These are phyloP conservation scores for Centropristis striata DNA, from an alignment of 2,113 vertebrate genomes.

Conservation along the genomic window DNA sequence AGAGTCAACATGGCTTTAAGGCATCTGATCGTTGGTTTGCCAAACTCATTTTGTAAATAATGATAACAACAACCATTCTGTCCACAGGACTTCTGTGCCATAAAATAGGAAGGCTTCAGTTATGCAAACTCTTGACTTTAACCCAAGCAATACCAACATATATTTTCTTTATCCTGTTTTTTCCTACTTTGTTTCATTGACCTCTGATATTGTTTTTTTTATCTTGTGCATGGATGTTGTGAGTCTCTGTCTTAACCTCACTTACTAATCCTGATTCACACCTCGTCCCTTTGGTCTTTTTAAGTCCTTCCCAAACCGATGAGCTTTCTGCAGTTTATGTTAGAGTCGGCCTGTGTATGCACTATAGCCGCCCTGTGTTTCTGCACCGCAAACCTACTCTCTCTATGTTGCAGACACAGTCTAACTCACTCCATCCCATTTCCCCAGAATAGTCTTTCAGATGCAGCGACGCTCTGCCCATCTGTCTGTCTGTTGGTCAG, in stretches of 20 bases:
- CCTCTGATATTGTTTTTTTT: conserved; percentile 12
- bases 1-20: conserved; percentile 97
- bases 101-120: conserved; percentile 94
- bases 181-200: conserved; percentile 22
- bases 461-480: conserved; percentile 38
- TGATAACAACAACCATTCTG: conserved; percentile 82
- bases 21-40: conserved; percentile 87
- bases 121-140: conserved; percentile 82
- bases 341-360: neutral
- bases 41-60: conserved; percentile 96
- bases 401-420: conserved; percentile 31
- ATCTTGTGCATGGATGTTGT: conserved; percentile 46
- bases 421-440: neutral
- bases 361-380: neutral
- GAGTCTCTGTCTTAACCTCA: conserved; percentile 29
- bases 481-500: conserved; percentile 59
- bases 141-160: conserved; percentile 86
- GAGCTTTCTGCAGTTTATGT: conserved; percentile 11
- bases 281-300: neutral
- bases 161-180: conserved; percentile 46
- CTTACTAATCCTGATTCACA: conserved; percentile 40
- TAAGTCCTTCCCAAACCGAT: conserved; percentile 23
- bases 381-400: conserved; percentile 2
- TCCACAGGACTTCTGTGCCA: conserved; percentile 93
- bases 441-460: conserved; percentile 22